Conservation (phyloP, 1,140 invertebrate genomes). For the Camponotus pennsylvanicus region DNA sequence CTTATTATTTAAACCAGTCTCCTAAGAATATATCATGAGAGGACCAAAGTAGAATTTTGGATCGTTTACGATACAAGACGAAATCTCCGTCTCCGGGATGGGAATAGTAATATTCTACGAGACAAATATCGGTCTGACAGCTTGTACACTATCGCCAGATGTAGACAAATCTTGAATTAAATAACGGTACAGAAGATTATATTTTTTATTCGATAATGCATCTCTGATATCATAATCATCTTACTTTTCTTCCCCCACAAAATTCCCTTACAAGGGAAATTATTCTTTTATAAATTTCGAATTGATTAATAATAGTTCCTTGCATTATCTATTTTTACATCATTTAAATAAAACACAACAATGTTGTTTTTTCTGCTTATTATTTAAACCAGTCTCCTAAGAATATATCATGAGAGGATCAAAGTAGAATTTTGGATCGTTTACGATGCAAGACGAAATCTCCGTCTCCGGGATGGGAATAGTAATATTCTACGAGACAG, state of each 20-base stretch:
- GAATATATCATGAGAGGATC: background rate
- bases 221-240: background rate
- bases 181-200: background rate
- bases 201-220: background rate
- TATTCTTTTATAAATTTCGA: background rate
- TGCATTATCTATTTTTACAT: background rate
- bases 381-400: background rate
- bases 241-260: background rate
- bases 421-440: background rate
- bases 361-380: background rate
- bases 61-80: background rate
- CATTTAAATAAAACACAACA: background rate
- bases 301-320: background rate
- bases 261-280: background rate
- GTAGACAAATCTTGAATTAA: slow-evolving; percentile 2
- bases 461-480: slow-evolving; percentile 5
- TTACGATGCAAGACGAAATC: background rate
- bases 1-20: background rate
- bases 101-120: slow-evolving; percentile 40
- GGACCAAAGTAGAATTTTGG: slow-evolving; percentile 9
- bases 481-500: slow-evolving; percentile 25
- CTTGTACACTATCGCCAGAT: background rate
- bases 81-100: background rate
- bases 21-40: background rate
- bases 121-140: background rate